Conservation (phyloP, 2,888 invertebrate species). For the Heterodera filipjevi region DNA sequence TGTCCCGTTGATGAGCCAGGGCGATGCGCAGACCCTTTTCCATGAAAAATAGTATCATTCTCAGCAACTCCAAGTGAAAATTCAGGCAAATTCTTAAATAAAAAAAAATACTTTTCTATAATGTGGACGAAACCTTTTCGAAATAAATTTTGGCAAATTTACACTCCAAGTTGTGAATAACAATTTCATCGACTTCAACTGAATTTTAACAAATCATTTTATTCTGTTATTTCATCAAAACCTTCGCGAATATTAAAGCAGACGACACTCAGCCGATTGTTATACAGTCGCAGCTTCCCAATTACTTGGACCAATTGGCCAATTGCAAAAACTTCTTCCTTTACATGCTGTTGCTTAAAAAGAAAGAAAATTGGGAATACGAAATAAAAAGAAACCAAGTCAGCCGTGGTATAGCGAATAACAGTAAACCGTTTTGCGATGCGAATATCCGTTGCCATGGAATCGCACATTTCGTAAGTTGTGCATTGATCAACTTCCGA, state of each 20-base stretch:
- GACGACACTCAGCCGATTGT: constrained; percentile 28
- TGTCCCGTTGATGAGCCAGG: not conserved
- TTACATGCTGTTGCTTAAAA: not conserved
- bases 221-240: not conserved
- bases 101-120: too few relatives aligned
- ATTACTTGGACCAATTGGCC: constrained; percentile 17
- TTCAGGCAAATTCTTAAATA: constrained; percentile 19
- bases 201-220: not conserved
- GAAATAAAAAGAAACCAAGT: constrained; percentile 5
- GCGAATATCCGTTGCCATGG: constrained; percentile 3
- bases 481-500: constrained; percentile 24
- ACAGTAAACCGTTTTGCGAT: constrained; percentile 15
- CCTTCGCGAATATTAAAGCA: constrained; percentile 31
- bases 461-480: constrained; percentile 26
- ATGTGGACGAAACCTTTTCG: constrained; percentile 22
- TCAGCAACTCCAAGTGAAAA: not conserved
- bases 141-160: constrained; percentile 34
- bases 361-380: not conserved
- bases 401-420: constrained; percentile 24
- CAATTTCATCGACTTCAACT: constrained; percentile 26
- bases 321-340: constrained; percentile 20
- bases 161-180: constrained; percentile 24
- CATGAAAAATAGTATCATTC: not conserved
- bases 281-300: constrained; percentile 36
- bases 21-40: not conserved